Evolutionary conservation across 2,888 invertebrate species (phyloP).

Genomic region (Panorpa germanica): DNA sequence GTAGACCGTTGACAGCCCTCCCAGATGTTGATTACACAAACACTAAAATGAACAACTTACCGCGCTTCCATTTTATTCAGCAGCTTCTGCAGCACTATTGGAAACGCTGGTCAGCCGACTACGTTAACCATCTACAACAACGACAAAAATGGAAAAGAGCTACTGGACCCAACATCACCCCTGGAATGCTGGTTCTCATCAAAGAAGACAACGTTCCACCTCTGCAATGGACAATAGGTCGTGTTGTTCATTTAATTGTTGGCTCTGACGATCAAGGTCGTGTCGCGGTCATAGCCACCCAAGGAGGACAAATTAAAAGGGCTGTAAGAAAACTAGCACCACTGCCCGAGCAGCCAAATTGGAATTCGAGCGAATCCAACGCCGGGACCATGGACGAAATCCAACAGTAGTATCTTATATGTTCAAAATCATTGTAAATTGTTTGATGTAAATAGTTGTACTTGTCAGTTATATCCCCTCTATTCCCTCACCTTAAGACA

Average conservation of each 20-base stretch:
- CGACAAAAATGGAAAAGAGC: not conserved
- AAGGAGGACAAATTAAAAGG: too few relatives aligned
- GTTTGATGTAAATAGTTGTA: too few relatives aligned
- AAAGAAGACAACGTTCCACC: slow-evolving; percentile 5
- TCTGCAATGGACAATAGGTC: slow-evolving; percentile 3
- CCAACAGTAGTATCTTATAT: too few relatives aligned
- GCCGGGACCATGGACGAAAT: too few relatives aligned
- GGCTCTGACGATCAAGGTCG: not conserved
- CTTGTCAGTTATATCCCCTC: too few relatives aligned
- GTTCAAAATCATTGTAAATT: too few relatives aligned
- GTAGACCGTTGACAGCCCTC: not conserved
- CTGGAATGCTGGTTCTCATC: not conserved
- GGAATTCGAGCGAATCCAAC: too few relatives aligned
- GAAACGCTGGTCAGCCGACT: slow-evolving; percentile 8
- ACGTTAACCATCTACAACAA: slow-evolving; percentile 2
- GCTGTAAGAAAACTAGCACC: too few relatives aligned
- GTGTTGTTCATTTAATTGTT: not conserved
- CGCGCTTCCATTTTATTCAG: slow-evolving; percentile 7
- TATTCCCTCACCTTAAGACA: too few relatives aligned
- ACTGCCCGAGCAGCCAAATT: too few relatives aligned
- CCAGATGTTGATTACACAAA: not conserved
- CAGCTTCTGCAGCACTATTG: slow-evolving; percentile 8
- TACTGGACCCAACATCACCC: not conserved
- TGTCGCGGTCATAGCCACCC: too few relatives aligned
- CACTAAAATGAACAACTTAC: not conserved